phyloP scores from a whole-genome alignment of 92 coral and sea anemone genomes.

The Actinernus sp. region DNA sequence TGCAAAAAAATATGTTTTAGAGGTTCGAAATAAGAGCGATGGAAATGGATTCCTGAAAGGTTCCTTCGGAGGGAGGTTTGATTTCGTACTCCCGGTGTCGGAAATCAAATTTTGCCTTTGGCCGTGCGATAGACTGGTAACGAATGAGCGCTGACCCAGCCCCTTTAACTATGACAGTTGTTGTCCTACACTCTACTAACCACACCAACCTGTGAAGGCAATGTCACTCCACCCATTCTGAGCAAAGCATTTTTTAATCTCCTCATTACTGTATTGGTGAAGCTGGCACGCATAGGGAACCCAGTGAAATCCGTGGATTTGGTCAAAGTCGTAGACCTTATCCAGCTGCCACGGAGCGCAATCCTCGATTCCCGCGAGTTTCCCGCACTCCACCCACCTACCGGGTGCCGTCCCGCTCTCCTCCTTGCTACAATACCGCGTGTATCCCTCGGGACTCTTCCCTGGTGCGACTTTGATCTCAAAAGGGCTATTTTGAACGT shows the following conservation, averaged over 20 bases:
- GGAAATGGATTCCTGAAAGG: no score
- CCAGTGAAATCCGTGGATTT: slow-evolving; percentile 95
- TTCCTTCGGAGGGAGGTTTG: no score
- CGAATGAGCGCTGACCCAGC: no score
- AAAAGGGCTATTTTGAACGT: slow-evolving; percentile 87
- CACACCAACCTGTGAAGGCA: slow-evolving; percentile 71
- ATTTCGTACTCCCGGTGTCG: no score
- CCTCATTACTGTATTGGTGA: slow-evolving; percentile 89
- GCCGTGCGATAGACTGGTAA: no score
- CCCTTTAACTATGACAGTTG: no score
- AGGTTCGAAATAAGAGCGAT: no score
- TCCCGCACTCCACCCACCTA: slow-evolving; percentile 97
- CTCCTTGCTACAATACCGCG: slow-evolving; percentile 85
- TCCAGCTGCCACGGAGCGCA: slow-evolving; percentile 90
- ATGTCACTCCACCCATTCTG: slow-evolving; percentile 89
- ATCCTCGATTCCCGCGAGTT: slow-evolving; percentile 84
- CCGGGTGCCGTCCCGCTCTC: slow-evolving; percentile 96
- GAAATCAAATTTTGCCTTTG: no score
- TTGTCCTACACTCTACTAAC: neutral
- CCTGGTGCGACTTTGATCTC: slow-evolving; percentile 72
- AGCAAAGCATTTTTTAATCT: slow-evolving; percentile 94
- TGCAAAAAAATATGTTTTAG: no score
- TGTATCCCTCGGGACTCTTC: slow-evolving; percentile 57
- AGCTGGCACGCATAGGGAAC: slow-evolving; percentile 92
- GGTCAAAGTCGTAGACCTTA: slow-evolving; percentile 87